phyloP scores from a whole-genome alignment of 2,888 invertebrate genomes.

The Amaurobius ferox region DNA sequence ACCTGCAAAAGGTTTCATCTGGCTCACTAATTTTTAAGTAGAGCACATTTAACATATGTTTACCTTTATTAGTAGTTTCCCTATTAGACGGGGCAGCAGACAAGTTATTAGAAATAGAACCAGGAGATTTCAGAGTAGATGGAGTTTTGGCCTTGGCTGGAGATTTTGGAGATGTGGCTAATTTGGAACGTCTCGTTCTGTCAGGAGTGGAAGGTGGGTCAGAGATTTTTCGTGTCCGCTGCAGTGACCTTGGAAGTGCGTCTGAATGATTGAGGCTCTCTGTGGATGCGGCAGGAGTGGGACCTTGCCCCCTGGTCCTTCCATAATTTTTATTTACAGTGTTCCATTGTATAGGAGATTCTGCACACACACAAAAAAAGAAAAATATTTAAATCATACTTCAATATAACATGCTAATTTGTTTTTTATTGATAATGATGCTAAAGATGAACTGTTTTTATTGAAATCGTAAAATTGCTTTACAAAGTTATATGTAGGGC shows the following conservation, averaged over 20 bases:
- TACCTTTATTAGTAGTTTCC: slow-evolving; percentile 39
- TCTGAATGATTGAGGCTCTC: slow-evolving; percentile 66
- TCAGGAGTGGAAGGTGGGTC: slow-evolving; percentile 63
- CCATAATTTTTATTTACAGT: slow-evolving; percentile 51
- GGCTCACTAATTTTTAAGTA: not conserved
- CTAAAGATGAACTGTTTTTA: too few species aligned
- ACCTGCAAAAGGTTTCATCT: too few species aligned
- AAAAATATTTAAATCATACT: too few species aligned
- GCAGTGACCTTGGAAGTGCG: slow-evolving; percentile 53
- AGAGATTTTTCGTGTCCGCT: slow-evolving; percentile 50
- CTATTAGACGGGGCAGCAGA: slow-evolving; percentile 55
- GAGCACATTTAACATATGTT: not conserved
- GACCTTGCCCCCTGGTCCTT: slow-evolving; percentile 52
- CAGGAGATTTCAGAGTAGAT: slow-evolving; percentile 68
- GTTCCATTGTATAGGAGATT: slow-evolving; percentile 54
- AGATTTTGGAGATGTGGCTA: slow-evolving; percentile 63
- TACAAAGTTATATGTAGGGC: too few species aligned
- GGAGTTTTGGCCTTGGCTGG: slow-evolving; percentile 56
- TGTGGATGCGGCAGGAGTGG: slow-evolving; percentile 61
- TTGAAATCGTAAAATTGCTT: too few species aligned
- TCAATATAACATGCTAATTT: too few species aligned
- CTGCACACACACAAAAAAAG: slow-evolving; percentile 6
- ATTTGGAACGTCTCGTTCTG: slow-evolving; percentile 24
- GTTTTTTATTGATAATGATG: too few species aligned
- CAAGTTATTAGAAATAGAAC: slow-evolving; percentile 55